Percentiles rank a stretch among this genome's conserved stretches.
phyloP scores from a whole-genome alignment of 2,888 invertebrate genomes.

The Clostera curtula region DNA sequence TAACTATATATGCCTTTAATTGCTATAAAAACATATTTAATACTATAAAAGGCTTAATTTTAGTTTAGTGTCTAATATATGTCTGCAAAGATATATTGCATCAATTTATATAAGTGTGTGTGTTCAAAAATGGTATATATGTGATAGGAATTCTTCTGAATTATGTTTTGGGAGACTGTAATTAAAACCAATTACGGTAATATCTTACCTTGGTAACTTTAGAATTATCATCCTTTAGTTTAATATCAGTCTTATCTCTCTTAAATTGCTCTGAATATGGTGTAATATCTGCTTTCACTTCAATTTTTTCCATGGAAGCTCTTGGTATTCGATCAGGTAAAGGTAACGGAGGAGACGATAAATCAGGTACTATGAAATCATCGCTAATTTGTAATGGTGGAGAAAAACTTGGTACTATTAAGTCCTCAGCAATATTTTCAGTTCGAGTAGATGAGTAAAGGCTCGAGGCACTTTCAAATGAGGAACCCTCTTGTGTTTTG shows the following conservation, averaged over 20 bases:
- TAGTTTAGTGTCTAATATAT: no score
- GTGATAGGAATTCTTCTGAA: no score
- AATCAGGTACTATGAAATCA: slow-evolving; percentile 61
- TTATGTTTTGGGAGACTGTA: no score
- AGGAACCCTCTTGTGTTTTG: slow-evolving; percentile 83
- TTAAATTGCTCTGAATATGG: slow-evolving; percentile 43
- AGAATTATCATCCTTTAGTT: slow-evolving; percentile 46
- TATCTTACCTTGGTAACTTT: slow-evolving; percentile 35
- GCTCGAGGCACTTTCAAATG: slow-evolving; percentile 91
- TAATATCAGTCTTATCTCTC: slow-evolving; percentile 70
- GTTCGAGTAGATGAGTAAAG: slow-evolving; percentile 85
- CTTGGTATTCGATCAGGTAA: slow-evolving; percentile 52
- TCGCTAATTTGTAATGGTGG: slow-evolving; percentile 72
- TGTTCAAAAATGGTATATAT: no score
- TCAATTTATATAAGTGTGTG: no score
- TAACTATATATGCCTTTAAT: no score
- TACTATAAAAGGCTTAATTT: no score
- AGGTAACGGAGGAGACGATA: slow-evolving; percentile 64
- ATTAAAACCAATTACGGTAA: no score
- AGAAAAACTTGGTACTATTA: slow-evolving; percentile 76
- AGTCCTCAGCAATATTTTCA: slow-evolving; percentile 79
- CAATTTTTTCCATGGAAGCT: slow-evolving; percentile 52
- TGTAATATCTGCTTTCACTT: slow-evolving; percentile 58
- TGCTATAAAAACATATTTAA: no score
- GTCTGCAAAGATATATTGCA: no score